Evolutionary conservation across 2,113 vertebrate species (phyloP).

Genomic region (Malurus cyaneus): DNA sequence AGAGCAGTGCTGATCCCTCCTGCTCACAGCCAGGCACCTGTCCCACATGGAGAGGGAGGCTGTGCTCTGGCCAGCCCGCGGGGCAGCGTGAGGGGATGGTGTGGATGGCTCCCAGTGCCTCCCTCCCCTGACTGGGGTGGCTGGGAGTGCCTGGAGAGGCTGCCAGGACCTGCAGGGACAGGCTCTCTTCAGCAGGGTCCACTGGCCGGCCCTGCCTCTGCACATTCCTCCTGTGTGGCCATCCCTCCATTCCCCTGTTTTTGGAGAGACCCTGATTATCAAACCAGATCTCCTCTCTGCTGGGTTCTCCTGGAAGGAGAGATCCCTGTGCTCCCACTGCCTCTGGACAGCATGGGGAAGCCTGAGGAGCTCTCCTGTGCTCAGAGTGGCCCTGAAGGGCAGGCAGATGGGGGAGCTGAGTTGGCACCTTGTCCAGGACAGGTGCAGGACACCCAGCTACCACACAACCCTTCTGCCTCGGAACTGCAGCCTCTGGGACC

Average conservation of each 20-base stretch:
- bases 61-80: background rate
- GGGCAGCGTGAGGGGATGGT: background rate
- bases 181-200: background rate
- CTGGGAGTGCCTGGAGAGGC: background rate
- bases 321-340: background rate
- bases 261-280: background rate
- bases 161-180: background rate
- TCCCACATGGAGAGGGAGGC: background rate
- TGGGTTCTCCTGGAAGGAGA: background rate
- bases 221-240: background rate
- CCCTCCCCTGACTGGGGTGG: background rate
- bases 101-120: background rate
- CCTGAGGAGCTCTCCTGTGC: background rate
- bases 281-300: background rate
- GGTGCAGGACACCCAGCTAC: background rate
- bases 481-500: background rate
- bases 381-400: background rate
- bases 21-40: background rate
- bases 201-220: background rate
- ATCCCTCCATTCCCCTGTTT: background rate
- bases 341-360: background rate
- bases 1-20: background rate
- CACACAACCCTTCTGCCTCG: background rate
- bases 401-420: background rate
- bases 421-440: background rate